phyloP scores from a whole-genome alignment of 1,140 invertebrate species.

The Caerostris darwini region DNA sequence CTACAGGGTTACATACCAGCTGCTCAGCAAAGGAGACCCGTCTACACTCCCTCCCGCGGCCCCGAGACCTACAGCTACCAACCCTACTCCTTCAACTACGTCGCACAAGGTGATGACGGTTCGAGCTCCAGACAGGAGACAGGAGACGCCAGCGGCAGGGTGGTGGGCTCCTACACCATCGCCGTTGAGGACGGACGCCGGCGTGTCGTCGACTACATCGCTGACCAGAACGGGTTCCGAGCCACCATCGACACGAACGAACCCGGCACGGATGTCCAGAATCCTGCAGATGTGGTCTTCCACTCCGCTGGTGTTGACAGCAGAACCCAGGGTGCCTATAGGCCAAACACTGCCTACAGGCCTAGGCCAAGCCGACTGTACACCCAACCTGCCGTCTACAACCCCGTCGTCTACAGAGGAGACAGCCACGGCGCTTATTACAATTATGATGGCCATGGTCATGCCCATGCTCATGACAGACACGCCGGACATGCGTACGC shows the following conservation, averaged over 20 bases:
- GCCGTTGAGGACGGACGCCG: conserved; percentile 74
- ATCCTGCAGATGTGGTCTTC: conserved; percentile 67
- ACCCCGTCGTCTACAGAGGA: conserved; percentile 2
- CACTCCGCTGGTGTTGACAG: conserved; percentile 43
- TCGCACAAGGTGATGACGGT: conserved; percentile 59
- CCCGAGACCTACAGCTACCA: conserved; percentile 53
- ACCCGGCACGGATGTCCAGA: conserved; percentile 62
- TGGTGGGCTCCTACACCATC: conserved; percentile 78
- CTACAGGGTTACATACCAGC: conserved; percentile 49
- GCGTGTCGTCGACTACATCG: conserved; percentile 75
- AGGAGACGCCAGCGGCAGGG: conserved; percentile 59
- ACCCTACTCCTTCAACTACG: conserved; percentile 73
- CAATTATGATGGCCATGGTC: not conserved
- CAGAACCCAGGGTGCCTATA: conserved; percentile 29
- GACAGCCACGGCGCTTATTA: not conserved
- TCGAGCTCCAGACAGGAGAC: conserved; percentile 72
- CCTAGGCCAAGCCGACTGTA: conserved; percentile 52
- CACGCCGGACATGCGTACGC: conserved; percentile 34
- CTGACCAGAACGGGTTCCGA: conserved; percentile 73
- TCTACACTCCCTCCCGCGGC: conserved; percentile 8
- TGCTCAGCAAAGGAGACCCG: conserved; percentile 58
- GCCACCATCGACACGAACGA: conserved; percentile 77
- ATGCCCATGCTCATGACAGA: not conserved
- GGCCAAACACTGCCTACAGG: conserved; percentile 42
- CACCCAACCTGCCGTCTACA: conserved; percentile 42